Base-by-base conservation (phyloP, 2,113 vertebrate genomes). In the Eurypyga helias region DNA sequence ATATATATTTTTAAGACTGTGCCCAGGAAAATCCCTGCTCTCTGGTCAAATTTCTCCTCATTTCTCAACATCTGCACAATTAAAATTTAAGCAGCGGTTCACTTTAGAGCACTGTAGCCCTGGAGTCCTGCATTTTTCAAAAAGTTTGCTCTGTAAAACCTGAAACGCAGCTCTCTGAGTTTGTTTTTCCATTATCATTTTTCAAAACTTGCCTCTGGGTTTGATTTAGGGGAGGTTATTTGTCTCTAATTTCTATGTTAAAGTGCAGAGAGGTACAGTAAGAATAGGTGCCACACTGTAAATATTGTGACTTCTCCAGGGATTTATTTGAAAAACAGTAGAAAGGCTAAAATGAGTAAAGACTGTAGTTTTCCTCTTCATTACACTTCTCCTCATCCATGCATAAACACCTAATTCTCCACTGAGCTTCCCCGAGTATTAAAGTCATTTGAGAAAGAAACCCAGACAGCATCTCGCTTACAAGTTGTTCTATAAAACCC, bases 321-420 rank as follows among this genome's bases (percentile, higher is more conserved):
- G 82, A 67, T 91, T 95, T 94, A 95, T 93, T 76, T 95, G 75
- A 94, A 88, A 96, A 97, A 78, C 89, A 57, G 55, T 18, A 94
- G 87, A 97, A 95, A 85, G 45, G 57, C 87, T 93, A 95, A 87
- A 97, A 95, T 87, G 81, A 96, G 66, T 96, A 95, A 93, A 95
- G 83, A 94, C 64, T 81, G 28, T 89, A 34, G 45, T 95, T 97
- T 97, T 95, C 86, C 64, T 95, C 96, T 98, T 98, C 96, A 97
- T 98, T 98, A 96, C 96, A 92, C 91, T 95, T 96, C 91, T 83
- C 87, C 95, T 96, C 83, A 90, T 60, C 88, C 79, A 20, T 90
- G 83, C 83, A 97, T 96, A 96, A 98, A 98, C 80, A 95, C 41
- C 91, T 91, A 95, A 97, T 97, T 97, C 87, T 97, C 96, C 65